Conservation (phyloP, 2,797 vertebrate species). For the Lacerta bilineata region DNA sequence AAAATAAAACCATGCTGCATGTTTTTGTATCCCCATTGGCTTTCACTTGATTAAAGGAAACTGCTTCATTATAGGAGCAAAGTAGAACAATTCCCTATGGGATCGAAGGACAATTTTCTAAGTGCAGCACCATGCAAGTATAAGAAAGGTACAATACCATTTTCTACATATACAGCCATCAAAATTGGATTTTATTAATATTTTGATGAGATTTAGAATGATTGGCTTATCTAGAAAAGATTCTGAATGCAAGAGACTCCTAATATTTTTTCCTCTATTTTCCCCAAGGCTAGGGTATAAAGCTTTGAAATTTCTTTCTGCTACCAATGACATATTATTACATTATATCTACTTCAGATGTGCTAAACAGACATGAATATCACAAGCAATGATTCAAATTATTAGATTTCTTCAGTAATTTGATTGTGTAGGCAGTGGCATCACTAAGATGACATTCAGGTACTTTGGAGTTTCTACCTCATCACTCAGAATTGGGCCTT, state of each 20-base stretch:
- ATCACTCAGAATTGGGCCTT: slow-evolving; percentile 2
- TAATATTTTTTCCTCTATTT: slow-evolving; percentile 15
- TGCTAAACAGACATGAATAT: slow-evolving; percentile 20
- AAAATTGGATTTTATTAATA: slow-evolving; percentile 30
- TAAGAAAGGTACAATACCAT: slow-evolving; percentile 24
- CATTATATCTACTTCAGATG: slow-evolving; percentile 14
- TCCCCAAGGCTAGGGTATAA: slow-evolving; percentile 11
- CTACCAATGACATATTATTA: slow-evolving; percentile 27
- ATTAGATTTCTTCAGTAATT: slow-evolving; percentile 21
- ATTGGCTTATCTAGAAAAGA: slow-evolving; percentile 29
- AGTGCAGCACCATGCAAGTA: slow-evolving; percentile 43
- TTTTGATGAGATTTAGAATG: slow-evolving; percentile 43
- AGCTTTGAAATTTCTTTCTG: slow-evolving; percentile 40
- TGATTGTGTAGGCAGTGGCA: slow-evolving; percentile 13
- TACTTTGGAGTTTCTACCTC: not conserved
- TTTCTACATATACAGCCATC: slow-evolving; percentile 28
- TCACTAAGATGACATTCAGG: not conserved
- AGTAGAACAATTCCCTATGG: slow-evolving; percentile 67
- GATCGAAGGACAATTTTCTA: slow-evolving; percentile 52
- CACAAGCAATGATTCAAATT: slow-evolving; percentile 22
- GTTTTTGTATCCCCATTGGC: slow-evolving; percentile 78
- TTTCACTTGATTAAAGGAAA: slow-evolving; percentile 78
- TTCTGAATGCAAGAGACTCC: slow-evolving; percentile 32
- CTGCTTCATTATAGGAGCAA: slow-evolving; percentile 66
- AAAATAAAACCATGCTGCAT: slow-evolving; percentile 77